phyloP scores from a whole-genome alignment of 2,797 vertebrate species.

The Merluccius polli region DNA sequence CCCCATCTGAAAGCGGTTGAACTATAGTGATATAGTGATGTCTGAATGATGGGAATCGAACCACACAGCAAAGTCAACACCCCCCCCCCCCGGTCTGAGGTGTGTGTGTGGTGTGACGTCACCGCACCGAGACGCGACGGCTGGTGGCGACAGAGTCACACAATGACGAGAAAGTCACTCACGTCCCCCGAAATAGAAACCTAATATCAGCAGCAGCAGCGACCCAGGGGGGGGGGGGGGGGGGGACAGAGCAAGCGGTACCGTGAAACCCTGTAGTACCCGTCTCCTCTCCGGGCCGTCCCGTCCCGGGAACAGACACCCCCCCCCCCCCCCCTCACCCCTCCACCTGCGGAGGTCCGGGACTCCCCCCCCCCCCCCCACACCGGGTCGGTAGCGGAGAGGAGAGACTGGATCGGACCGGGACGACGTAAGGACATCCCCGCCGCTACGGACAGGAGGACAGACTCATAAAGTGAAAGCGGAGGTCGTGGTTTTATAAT shows the following conservation, averaged over 20 bases:
- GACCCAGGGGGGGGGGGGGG: too few species aligned
- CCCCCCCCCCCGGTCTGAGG: neutral
- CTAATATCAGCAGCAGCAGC: neutral
- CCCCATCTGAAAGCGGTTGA: neutral
- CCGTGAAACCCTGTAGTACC: neutral
- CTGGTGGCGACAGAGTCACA: neutral
- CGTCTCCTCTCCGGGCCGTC: neutral
- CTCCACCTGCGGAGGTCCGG: slow-evolving; percentile 1
- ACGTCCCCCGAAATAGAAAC: neutral
- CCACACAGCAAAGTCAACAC: neutral
- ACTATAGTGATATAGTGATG: neutral
- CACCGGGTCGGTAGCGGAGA: neutral
- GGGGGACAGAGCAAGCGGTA: too few species aligned
- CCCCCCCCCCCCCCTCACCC: neutral
- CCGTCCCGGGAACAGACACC: neutral
- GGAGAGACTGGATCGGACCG: neutral
- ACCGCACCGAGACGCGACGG: neutral
- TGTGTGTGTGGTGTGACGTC: too few species aligned
- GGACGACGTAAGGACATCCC: neutral
- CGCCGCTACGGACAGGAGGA: neutral
- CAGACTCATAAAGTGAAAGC: too few species aligned
- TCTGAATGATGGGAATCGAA: neutral
- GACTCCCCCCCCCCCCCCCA: neutral
- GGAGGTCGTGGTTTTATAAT: neutral
- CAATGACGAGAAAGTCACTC: neutral